These are phyloP conservation scores for Halcyon chelicuti DNA, from an alignment of 2,797 vertebrate species.

Conservation along the genomic window DNA sequence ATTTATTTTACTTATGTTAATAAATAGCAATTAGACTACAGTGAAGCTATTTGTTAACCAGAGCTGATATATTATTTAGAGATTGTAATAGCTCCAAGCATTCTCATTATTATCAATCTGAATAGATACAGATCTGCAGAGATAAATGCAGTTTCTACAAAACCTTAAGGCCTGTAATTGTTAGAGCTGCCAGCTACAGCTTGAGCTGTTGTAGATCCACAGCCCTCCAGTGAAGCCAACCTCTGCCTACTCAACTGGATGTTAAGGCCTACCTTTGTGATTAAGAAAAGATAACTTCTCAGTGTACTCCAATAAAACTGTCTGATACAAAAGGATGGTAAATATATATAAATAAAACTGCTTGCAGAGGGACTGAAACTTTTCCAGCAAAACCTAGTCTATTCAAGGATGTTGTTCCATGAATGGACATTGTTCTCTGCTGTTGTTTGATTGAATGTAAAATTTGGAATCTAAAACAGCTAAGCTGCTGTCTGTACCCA, in stretches of 20 bases:
- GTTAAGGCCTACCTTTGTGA: not conserved
- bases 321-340: not conserved
- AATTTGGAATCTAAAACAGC: not conserved
- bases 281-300: not conserved
- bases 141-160: not conserved
- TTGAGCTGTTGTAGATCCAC: not conserved
- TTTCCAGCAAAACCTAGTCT: not conserved
- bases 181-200: not conserved
- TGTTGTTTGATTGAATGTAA: not conserved
- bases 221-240: not conserved
- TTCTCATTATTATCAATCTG: slow-evolving; percentile 40
- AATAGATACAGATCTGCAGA: not conserved
- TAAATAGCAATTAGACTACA: slow-evolving; percentile 41
- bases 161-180: not conserved
- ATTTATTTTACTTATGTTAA: slow-evolving; percentile 58
- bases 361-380: not conserved
- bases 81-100: slow-evolving; percentile 16
- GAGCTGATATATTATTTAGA: slow-evolving; percentile 41
- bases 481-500: not conserved
- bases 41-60: slow-evolving; percentile 38
- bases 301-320: not conserved
- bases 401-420: not conserved
- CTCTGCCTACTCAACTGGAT: not conserved
- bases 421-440: fast-evolving
- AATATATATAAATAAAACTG: not conserved